Base-by-base conservation (phyloP, 2,113 vertebrate species). In the Sceloporus tristichus region DNA sequence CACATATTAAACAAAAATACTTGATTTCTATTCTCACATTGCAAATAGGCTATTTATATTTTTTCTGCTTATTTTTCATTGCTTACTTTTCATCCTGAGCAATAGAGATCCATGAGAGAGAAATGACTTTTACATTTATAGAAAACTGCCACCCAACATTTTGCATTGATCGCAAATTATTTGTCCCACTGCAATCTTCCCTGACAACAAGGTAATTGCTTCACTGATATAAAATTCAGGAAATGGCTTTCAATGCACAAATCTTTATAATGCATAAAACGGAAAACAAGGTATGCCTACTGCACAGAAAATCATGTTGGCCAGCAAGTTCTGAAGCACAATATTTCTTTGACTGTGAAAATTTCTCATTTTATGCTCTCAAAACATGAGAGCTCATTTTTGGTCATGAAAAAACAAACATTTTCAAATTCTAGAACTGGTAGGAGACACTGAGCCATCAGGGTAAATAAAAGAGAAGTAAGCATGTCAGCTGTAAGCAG, bases 151-250 rank as follows among this genome's bases (percentile, higher is more conserved):
- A 92, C 84, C n/a, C 42, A 94, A 89, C 54, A 85, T 90, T 96
- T 93, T 93, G 27, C 92, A 13, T 95, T 81, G 75, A 92, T 93
- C 79, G 87, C 75, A 95, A 94, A 94, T 95, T 94, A 95, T 95
- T 95, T 95, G 93, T 95, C 86, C 16, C 78, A 42, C 68, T 91
- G 62, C 78, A 95, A 85, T 94, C 87, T 95, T 94, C 92, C 94
- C 85, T 93, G 92, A 94, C 93, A 96, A 93, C 87, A 90, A 91
- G 85, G 86, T 96, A 95, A 96, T 94, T 96, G 94, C 91, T 91
- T 96, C 92, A 94, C 80, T 91, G 94, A 94, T 91, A 92, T 77
- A 93, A 93, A 95, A 92, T 66, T 79, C 75, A 85, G 90, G 92
- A 92, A 89, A 92, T 77, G 71, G 56, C 74, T 94, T 94, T 94